A percentile compares a stretch with the other conserved stretches of the same genome.
Conservation (phyloP, 2,888 invertebrate genomes). For the Ypsolopha sequella region DNA sequence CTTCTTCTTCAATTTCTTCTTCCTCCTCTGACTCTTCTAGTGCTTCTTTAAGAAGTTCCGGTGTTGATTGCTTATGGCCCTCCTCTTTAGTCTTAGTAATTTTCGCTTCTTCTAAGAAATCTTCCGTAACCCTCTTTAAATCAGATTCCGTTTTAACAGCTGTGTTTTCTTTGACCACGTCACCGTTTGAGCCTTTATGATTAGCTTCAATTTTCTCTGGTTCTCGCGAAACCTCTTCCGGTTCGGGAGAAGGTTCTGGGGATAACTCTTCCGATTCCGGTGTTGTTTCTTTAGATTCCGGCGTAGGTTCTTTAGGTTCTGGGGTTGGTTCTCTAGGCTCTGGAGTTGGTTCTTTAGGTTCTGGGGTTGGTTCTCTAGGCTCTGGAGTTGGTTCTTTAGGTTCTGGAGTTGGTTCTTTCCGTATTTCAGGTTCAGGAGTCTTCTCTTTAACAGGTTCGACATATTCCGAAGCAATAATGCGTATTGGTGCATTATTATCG, state of each 20-base stretch:
- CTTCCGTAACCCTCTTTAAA: conserved; percentile 19
- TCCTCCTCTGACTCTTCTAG: conserved; percentile 20
- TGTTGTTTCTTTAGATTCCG: conserved; percentile 15
- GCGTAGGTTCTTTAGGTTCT: conserved; percentile 14
- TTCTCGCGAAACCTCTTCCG: conserved; percentile 11
- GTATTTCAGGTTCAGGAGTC: conserved; percentile 17
- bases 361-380: conserved; percentile 6
- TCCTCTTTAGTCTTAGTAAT: conserved; percentile 23
- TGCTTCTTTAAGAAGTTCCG: conserved; percentile 49
- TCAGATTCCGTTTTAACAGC: conserved; percentile 19
- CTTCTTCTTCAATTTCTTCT: conserved; percentile 26
- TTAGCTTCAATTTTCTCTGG: conserved; percentile 6
- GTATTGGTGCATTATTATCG: conserved; percentile 48
- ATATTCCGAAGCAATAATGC: conserved; percentile 53
- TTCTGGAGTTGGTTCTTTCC: conserved; percentile 12
- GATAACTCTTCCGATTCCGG: conserved; percentile 15
- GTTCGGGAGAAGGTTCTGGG: conserved; percentile 11
- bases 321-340: conserved; percentile 13
- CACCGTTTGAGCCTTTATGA: neutral
- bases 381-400: conserved; percentile 8
- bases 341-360: conserved; percentile 9
- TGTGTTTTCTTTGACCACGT: conserved; percentile 15
- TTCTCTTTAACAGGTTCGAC: conserved; percentile 33
- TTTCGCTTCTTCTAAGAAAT: conserved; percentile 36
- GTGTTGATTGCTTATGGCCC: conserved; percentile 33